Base-by-base conservation (phyloP, 35 echinoderm and acorn worm species). In the Heliocidaris tuberculata region DNA sequence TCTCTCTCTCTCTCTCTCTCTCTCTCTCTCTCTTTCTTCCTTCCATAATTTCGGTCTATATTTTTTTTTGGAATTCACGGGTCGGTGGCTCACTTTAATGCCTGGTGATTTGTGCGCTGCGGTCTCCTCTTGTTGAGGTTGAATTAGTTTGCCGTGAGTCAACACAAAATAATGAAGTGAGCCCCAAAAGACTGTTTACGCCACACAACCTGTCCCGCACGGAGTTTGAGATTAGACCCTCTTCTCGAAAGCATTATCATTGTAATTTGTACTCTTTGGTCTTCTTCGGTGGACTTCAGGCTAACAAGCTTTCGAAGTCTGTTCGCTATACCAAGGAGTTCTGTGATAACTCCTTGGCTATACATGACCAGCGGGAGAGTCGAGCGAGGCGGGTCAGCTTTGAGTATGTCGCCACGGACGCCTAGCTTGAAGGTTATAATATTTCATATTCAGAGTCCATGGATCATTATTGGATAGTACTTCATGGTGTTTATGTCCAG, bases 81-180 rank as follows among this genome's bases (percentile, higher is more conserved):
- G 2, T 78, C 65, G 27, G 21, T 24, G 27, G 17, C 19, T 78
- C 65, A 6, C 27, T 27, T 78, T 19, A 21, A 78, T 78, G 65
- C 0, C 21, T 19, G 65, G 21, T 78, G 65, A 78, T 78, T 78
- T 21, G 19, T 78, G 17, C 7, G 65, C 7, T 7, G 65, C 65
- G 65, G 65, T 78, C 65, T 78, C 17, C 21, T 27, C 65, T 78
- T n/a, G 19, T n/a, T n/a, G 65, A 78, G 65, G 65, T 78, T 78
- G 65, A 78, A 78, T 78, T 78, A 78, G 65, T 78, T 78, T 78
- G 65, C 65, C 17, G 27, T 78, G 65, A 78, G 65, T 78, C 65
- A 78, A 78, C 65, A 78, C 65, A 78, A 78, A 78, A 78, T 78
- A 78, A 78, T n/a, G 65, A 78, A 78, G 65, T 78, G 65, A 78